Evolutionary conservation across 2,888 invertebrate species (phyloP).

Genomic region (Eilema depressum): DNA sequence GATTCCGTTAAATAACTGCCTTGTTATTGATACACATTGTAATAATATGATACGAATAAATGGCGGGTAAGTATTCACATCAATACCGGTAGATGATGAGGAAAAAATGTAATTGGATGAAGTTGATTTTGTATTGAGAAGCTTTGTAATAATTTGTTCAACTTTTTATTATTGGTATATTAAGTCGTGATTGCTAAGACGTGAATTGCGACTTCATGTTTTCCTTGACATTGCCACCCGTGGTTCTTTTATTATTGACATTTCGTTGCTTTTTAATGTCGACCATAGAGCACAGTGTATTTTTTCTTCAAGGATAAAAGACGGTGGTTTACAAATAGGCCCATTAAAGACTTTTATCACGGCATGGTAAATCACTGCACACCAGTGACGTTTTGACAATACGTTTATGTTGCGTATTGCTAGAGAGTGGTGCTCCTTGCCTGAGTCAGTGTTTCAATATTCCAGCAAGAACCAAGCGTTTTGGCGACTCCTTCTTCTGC

Average conservation of each 20-base stretch:
- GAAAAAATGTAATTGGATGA: constrained; percentile 24
- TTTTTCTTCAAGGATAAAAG: neutral
- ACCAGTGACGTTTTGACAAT: too few species aligned
- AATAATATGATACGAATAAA: constrained; percentile 8
- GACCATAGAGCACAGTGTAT: neutral
- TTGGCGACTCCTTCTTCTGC: too few species aligned
- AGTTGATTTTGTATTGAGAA: constrained; percentile 2
- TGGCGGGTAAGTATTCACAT: constrained; percentile 4
- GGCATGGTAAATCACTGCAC: too few species aligned
- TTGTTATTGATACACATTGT: constrained; percentile 35
- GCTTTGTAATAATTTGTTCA: neutral
- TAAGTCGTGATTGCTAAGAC: constrained; percentile 2
- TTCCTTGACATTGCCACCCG: constrained; percentile 15
- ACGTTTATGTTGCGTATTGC: too few species aligned
- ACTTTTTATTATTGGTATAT: constrained; percentile 8
- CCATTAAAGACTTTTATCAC: neutral
- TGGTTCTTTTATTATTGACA: constrained; percentile 7
- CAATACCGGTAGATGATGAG: constrained; percentile 15
- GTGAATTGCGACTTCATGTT: constrained; percentile 2
- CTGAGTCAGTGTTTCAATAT: too few species aligned
- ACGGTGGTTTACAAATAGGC: neutral
- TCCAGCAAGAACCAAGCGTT: too few species aligned
- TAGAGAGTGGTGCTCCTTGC: too few species aligned
- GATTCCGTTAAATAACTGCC: constrained; percentile 48
- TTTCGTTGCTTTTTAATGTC: neutral